A percentile compares a stretch with the other conserved stretches of the same genome.
These are phyloP conservation scores for Campopleginae sp. DNA, from an alignment of 2,888 invertebrate species.

Conservation along the genomic window DNA sequence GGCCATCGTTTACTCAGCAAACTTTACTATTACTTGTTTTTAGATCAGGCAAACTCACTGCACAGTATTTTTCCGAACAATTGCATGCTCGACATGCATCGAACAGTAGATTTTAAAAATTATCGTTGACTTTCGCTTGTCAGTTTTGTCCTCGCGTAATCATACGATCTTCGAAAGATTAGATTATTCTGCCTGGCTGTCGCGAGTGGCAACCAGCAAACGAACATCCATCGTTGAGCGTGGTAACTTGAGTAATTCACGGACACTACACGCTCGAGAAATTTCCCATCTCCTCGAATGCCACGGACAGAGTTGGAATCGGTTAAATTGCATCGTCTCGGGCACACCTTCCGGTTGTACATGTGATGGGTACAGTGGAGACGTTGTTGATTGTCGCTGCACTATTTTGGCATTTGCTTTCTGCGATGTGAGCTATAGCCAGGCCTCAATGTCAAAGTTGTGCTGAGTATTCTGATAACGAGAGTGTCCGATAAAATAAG, in stretches of 20 bases:
- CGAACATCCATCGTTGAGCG: background rate
- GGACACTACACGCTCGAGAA: background rate
- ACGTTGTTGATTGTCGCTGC: background rate
- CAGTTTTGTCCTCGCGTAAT: background rate
- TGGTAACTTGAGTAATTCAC: background rate
- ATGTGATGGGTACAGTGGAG: background rate
- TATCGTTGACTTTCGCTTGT: background rate
- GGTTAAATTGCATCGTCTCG: background rate
- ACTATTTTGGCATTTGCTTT: background rate
- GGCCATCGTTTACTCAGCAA: background rate
- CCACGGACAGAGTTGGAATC: slow-evolving; percentile 1
- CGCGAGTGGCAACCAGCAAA: background rate
- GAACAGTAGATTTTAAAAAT: background rate
- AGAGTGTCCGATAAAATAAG: background rate
- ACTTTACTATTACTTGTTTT: background rate
- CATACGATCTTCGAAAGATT: background rate
- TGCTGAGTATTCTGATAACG: background rate
- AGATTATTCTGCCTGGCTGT: background rate
- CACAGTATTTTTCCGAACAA: background rate
- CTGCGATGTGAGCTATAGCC: background rate
- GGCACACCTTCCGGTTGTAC: background rate
- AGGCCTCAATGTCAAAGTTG: background rate
- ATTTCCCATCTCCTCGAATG: background rate
- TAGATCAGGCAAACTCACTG: background rate
- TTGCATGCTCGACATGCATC: background rate